Evolutionary conservation across 2,113 vertebrate species (phyloP), one percentile per base, ranked within the genome.

Genomic region (Crocuta crocuta): DNA sequence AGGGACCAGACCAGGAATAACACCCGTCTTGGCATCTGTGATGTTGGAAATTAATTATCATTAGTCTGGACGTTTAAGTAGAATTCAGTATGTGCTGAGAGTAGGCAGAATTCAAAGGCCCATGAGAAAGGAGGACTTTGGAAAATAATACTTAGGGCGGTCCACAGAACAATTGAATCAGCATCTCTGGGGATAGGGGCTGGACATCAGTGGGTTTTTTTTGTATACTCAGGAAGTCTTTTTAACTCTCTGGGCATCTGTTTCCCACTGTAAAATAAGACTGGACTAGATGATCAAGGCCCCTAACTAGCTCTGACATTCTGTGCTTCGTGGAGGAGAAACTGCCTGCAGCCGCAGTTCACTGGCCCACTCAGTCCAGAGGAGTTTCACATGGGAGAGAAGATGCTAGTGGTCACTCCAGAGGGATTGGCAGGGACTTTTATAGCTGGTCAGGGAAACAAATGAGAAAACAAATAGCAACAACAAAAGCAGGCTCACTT

Each of bases 31-130:
- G 17, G 10, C 88, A 39, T 93, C 53, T 73, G 15, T 92, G 76
- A 70, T 4, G 23, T 3, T 73, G 81, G 80, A 19, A n/a, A 19
- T 93, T 90, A 82, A 24, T 83, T 83, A 48, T 55, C 50, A 28
- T 70, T 78, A 35, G 94, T 55, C 23, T 63, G 55, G 76, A 91
- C 63, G 10, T 94, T 96, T 91, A 74, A 91, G 48, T 74, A 82
- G 83, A 93, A 95, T 50, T 96, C 65, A 88, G 23, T 12, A 2
- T 93, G 55, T 73, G 50, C 24, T 80, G 63, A 92, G 19, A 78
- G 55, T 0, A 17, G 24, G 45, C 73, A 73, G 39, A 97, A 78
- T 71, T 61, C 39, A 82, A 65, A 93, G 70, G n/a, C 39, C 10
- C 0, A 0, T 70, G n/a, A 58, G 65, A 74, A 35, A 78, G 55